Base-by-base conservation (phyloP, 2,888 invertebrate species). In the Orgyia antiqua region DNA sequence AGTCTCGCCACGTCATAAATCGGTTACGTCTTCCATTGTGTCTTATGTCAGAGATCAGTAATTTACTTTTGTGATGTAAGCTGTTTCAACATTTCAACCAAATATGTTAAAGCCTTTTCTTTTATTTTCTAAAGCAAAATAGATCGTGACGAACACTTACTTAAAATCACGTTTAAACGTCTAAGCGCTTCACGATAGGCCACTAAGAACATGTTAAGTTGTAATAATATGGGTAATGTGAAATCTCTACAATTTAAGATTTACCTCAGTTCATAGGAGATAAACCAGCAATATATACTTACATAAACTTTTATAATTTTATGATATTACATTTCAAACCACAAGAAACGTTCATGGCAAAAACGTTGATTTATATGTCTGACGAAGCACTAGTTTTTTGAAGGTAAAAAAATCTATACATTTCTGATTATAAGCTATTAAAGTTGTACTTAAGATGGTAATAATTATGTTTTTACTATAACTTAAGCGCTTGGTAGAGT, bases 41-140 rank as follows among this genome's bases (percentile, higher is more conserved):
- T 70, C 67, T 53, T 64, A 77, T 78, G 83, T 79, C 80, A 84
- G 79, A 84, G 84, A 83, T 84, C 80, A 78, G 75, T 76, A 77
- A 82, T 82, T 79, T 82, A 74, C 79, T 72, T 74, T 82, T 79
- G 78, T 74, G 61, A 68, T 62, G 55, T 66, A 60, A 58, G 55
- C n/a, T n/a, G n/a, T n/a, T n/a, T n/a, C n/a, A n/a, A n/a, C n/a
- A n/a, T n/a, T n/a, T n/a, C n/a, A n/a, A n/a, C n/a, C n/a, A n/a
- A n/a, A n/a, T n/a, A n/a, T n/a, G n/a, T n/a, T n/a, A n/a, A n/a
- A n/a, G n/a, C n/a, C n/a, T n/a, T n/a, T n/a, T n/a, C n/a, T n/a
- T n/a, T n/a, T n/a, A n/a, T n/a, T n/a, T n/a, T n/a, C n/a, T n/a
- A n/a, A n/a, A n/a, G n/a, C n/a, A n/a, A n/a, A n/a, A n/a, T n/a